These are phyloP conservation scores for Caerostris darwini DNA, from an alignment of 1,140 invertebrate species.

Conservation along the genomic window DNA sequence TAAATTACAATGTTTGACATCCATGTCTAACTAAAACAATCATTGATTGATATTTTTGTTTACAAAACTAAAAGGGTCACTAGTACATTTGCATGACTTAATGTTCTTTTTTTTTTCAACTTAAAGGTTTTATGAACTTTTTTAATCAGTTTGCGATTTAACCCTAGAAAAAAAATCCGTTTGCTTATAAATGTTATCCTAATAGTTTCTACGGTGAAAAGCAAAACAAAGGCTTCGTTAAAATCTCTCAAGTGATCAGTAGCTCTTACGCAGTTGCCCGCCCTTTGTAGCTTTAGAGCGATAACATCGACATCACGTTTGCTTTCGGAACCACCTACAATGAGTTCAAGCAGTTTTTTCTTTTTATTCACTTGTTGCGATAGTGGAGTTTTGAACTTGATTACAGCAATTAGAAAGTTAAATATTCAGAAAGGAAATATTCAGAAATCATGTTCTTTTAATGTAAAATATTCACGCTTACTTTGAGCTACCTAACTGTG, in stretches of 20 bases:
- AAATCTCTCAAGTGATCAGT: not conserved
- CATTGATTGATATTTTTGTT: too few relatives aligned
- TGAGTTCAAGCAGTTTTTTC: not conserved
- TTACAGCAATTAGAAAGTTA: slow-evolving; percentile 15
- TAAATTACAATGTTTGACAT: too few relatives aligned
- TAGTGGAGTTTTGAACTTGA: not conserved
- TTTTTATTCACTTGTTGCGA: not conserved
- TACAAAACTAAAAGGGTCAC: too few relatives aligned
- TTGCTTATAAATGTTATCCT: too few relatives aligned
- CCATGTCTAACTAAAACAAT: too few relatives aligned
- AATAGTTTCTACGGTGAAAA: not conserved
- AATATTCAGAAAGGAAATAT: slow-evolving; percentile 12
- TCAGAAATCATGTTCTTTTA: not conserved
- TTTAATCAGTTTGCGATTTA: too few relatives aligned
- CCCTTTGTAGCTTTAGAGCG: not conserved
- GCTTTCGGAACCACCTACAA: not conserved
- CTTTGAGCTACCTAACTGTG: not conserved
- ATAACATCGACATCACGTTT: not conserved
- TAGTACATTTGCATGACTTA: too few relatives aligned
- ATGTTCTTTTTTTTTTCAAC: too few relatives aligned
- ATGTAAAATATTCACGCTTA: not conserved
- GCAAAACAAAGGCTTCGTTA: not conserved
- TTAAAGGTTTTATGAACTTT: too few relatives aligned
- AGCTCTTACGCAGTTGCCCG: not conserved
- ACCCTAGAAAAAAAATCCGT: too few relatives aligned